Base-by-base conservation (phyloP, 1,140 invertebrate species). In the Hyles vespertilio region DNA sequence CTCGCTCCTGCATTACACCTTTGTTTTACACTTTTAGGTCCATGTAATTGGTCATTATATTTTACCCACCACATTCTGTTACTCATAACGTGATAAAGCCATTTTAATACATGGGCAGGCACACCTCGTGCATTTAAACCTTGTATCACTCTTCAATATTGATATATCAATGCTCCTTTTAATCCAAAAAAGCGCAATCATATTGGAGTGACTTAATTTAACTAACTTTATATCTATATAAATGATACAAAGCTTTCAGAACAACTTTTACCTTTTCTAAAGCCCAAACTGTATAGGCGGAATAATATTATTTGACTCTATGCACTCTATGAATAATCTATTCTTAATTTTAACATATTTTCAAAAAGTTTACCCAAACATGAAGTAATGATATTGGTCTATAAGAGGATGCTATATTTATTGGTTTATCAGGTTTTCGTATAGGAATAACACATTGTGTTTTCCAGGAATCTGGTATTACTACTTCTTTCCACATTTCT, bases 1-100 rank as follows among this genome's bases (percentile, higher is more conserved):
- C n/a, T 67, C 7, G 67, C 67, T 12, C 67, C 70, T 73, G 70
- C 63, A 73, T 68, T 55, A 64, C 66, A 2, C 65, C 65, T 58
- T 70, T 73, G 48, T 56, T 51, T n/a, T 2, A 48, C 44, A 63
- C 2, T 11, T 45, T n/a, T 61, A 56, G 62, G 64, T 3, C 70
- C 69, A 64, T 72, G 51, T n/a, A 69, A 12, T 32, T 55, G 65
- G 59, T 72, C 69, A 51, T 72, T 69, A 56, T 54, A 62, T 59
- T 59, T 67, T 5, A 72, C 63, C 65, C 50, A 72, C 6, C 67
- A 4, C 32, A 34, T 58, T 54, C 67, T 62, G 45, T 22, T 22
- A 22, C 22, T 22, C 22, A 22, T 22, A 22, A 22, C 0, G 22
- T 22, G 22, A 22, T 22, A 22, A 22, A 22, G 22, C 22, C 22